Conservation (phyloP, 1,140 invertebrate species). For the Ceratina japonica region DNA sequence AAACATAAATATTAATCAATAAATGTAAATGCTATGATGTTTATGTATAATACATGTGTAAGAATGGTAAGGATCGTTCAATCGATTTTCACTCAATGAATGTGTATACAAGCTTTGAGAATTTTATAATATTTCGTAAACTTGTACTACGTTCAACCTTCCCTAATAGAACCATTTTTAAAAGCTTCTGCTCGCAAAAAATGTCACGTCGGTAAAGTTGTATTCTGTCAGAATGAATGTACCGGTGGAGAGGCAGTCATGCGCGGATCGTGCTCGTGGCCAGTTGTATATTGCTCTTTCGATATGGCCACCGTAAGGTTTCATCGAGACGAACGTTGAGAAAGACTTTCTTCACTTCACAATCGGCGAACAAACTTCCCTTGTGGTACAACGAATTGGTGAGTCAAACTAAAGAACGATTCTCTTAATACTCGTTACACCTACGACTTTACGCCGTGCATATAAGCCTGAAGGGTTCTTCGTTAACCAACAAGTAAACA, state of each 20-base stretch:
- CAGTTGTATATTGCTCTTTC: slow-evolving; percentile 22
- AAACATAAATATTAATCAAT: too few relatives aligned
- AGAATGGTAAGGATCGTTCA: too few relatives aligned
- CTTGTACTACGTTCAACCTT: too few relatives aligned
- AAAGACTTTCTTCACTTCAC: not conserved
- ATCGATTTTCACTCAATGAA: too few relatives aligned
- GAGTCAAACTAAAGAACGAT: slow-evolving; percentile 28
- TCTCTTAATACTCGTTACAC: too few relatives aligned
- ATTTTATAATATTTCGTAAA: too few relatives aligned
- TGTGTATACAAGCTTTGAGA: too few relatives aligned
- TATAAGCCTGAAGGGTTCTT: too few relatives aligned
- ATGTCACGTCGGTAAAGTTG: slow-evolving; percentile 1
- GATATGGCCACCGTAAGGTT: slow-evolving; percentile 31
- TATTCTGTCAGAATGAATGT: not conserved
- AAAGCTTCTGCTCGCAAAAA: not conserved
- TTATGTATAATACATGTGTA: too few relatives aligned
- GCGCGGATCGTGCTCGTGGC: slow-evolving; percentile 16
- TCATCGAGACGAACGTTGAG: slow-evolving; percentile 29
- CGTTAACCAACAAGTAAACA: not conserved
- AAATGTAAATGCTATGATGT: too few relatives aligned
- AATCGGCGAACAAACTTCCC: not conserved
- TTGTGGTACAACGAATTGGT: slow-evolving; percentile 35
- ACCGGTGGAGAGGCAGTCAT: slow-evolving; percentile 35
- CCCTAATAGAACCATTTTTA: too few relatives aligned
- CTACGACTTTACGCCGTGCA: too few relatives aligned